Evolutionary conservation across 2,113 vertebrate genomes (phyloP), one percentile per base, ranked within the genome.

Genomic region (Athene cunicularia): DNA sequence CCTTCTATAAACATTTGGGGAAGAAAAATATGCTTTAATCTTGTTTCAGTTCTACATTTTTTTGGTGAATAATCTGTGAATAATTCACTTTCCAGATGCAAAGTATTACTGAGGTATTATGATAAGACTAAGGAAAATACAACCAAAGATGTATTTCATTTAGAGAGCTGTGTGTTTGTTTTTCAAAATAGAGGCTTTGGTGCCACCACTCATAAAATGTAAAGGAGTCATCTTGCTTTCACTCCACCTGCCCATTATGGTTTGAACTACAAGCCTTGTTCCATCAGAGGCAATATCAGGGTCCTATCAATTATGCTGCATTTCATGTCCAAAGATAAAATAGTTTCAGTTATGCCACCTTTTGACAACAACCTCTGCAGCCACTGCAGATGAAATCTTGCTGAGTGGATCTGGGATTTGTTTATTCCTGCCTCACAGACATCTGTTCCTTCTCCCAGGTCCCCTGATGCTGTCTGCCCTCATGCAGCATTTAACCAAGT

Each of bases 21-120:
- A 93, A 66, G 85, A 90, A 94, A 97, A 96, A 89, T 97, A 96
- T 97, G 97, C 97, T 97, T 96, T 97, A 97, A 97, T 97, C 95
- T 97, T 84, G 62, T 89, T 93, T 96, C 93, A 93, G 52, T 43
- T 90, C 95, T 95, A 45, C 92, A 83, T 96, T 95, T 95, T 95
- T 97, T 93, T 90, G 70, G 92, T 91, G 92, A 95, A 95, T 89
- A 96, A 93, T 95, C 95, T 96, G 95, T 92, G 92, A 96, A 96
- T 95, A 96, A 95, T 95, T 97, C 89, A 60, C 85, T 96, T 94
- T 96, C 96, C 96, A 97, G 97, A 97, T 97, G 96, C 87, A 60
- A 94, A 79, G 95, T 85, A 89, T 97, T 97, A 96, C 81, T 80
- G 94, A 92, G 66, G 70, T 87, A 96, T 97, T 97, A 96, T 91